Evolutionary conservation across 1,140 invertebrate genomes (phyloP).

Genomic region (Drosophila sucinea): DNA sequence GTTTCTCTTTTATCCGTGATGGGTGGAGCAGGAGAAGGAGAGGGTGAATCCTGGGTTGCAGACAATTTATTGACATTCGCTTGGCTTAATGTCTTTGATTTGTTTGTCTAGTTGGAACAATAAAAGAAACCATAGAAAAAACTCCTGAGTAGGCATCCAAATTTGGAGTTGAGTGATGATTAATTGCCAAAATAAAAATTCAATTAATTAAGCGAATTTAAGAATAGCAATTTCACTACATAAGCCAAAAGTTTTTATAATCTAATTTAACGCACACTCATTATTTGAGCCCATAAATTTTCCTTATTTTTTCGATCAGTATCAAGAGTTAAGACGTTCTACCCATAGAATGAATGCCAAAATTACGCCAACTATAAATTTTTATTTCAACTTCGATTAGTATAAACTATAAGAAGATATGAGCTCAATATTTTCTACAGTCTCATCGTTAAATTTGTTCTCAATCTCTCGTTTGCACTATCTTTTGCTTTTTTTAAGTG

Average conservation of each 20-base stretch:
- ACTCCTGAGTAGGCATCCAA: background rate
- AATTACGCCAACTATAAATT: too few species aligned
- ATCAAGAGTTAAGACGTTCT: too few species aligned
- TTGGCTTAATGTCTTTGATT: constrained; percentile 18
- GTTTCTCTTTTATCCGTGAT: background rate
- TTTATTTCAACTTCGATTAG: too few species aligned
- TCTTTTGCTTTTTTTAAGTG: background rate
- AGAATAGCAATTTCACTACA: background rate
- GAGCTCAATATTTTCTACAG: too few species aligned
- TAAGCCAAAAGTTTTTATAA: too few species aligned
- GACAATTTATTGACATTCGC: constrained; percentile 6
- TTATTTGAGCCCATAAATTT: too few species aligned
- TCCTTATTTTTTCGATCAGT: too few species aligned
- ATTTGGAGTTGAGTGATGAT: background rate
- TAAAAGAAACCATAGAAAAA: background rate
- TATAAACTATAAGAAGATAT: too few species aligned
- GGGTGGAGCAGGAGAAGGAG: background rate
- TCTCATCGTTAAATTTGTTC: background rate
- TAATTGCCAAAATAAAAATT: constrained; percentile 12
- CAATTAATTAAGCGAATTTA: background rate
- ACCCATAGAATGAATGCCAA: too few species aligned
- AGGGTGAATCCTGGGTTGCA: background rate
- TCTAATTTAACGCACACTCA: too few species aligned
- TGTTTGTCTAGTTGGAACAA: constrained; percentile 11
- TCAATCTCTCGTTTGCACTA: too few species aligned